These are phyloP conservation scores for Allophyes oxyacanthae DNA, from an alignment of 2,888 invertebrate species.

Conservation along the genomic window DNA sequence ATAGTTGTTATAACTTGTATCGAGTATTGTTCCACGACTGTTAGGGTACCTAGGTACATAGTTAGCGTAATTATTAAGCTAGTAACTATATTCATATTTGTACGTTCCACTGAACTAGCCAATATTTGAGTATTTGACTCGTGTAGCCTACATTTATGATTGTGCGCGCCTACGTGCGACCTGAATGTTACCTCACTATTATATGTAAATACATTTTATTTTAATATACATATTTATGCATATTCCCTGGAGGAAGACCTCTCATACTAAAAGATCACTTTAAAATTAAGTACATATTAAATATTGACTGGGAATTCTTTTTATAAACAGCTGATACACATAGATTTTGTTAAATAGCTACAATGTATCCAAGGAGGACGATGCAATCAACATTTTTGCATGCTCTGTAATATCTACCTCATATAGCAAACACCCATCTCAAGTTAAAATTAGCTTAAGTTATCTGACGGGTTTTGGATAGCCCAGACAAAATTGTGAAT, in stretches of 20 bases:
- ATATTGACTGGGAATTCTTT: too few relatives aligned
- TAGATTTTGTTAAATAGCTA: too few relatives aligned
- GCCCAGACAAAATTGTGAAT: background rate
- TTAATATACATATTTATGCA: conserved; percentile 25
- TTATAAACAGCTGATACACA: too few relatives aligned
- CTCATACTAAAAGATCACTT: too few relatives aligned
- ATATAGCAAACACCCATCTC: background rate
- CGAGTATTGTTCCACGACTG: conserved; percentile 11
- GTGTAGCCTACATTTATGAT: background rate
- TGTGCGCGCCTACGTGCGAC: conserved; percentile 9
- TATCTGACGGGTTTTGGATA: conserved; percentile 1
- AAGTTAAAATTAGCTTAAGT: background rate
- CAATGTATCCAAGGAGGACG: too few relatives aligned
- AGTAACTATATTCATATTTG: background rate
- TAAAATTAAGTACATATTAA: too few relatives aligned
- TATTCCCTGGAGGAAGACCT: conserved; percentile 8
- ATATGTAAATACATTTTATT: background rate
- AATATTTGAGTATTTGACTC: background rate
- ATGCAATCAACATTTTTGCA: too few relatives aligned
- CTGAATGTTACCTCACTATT: background rate
- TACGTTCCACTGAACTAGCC: background rate
- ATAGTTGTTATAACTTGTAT: too few relatives aligned
- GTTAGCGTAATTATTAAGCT: conserved; percentile 25
- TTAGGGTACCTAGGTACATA: conserved; percentile 3
- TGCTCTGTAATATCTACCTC: background rate